Base-by-base conservation (phyloP, 2,888 invertebrate species). In the Ormia ochracea region DNA sequence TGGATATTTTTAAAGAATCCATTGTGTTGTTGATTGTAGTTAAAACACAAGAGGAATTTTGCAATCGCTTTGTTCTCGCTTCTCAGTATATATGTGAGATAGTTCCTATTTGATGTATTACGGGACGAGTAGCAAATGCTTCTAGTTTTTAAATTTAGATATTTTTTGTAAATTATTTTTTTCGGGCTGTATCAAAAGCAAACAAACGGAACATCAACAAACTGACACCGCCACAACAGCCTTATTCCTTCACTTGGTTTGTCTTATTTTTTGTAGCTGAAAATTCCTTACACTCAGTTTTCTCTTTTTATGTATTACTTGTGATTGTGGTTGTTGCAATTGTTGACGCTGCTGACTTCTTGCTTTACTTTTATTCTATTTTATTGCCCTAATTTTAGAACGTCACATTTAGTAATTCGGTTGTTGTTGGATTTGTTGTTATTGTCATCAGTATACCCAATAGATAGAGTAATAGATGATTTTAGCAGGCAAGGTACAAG, bases 1-100 rank as follows among this genome's bases (percentile, higher is more conserved):
- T 88, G 79, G 89, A 87, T 84, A 88, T 85, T 84, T 89, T 89
- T 68, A 88, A 85, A 83, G 89, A 89, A 84, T 88, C 88, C 88
- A 88, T 88, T 83, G 26, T 54, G 68, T 70, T 66, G 36, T 19
- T 59, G 58, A 26, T 36, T 65, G 17, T 52, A 31, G 63, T 17
- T 69, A 50, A 38, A 74, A 52, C n/a, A n/a, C n/a, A 76, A 38
- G 66, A 38, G 21, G 41, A 54, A 54, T 58, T 56, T 43, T 70
- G 21, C 0, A 59, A 61, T 52, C 43, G 31, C 28, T 73, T 61
- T 48, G 7, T 50, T 23, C 23, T 54, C 12, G 38, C 56, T 73
- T 28, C 59, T 69, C 41, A 45, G 23, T 38, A 58, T 75, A 7
- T 43, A 6, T n/a, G n/a, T n/a, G n/a, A 19, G 52, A 4, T 28